A percentile compares a stretch with the other conserved stretches of the same genome.
Conservation (phyloP, 2,113 vertebrate genomes). For the Paedocypris sp. region DNA sequence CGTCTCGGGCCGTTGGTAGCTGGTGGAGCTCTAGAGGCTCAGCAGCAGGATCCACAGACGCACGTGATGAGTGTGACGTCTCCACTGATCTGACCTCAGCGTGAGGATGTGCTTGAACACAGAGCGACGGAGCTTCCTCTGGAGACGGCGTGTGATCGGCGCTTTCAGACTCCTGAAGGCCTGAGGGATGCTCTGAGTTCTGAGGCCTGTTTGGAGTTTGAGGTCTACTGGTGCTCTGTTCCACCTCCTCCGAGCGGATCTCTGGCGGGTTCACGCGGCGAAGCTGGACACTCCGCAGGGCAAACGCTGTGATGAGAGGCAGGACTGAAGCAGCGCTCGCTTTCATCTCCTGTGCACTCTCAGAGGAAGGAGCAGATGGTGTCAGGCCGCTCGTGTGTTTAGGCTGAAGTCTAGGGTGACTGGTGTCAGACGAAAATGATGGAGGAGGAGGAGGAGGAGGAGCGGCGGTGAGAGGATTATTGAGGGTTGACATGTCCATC, state of each 20-base stretch:
- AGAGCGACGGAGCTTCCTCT: slow-evolving; percentile 51
- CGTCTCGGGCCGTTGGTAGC: too few relatives aligned
- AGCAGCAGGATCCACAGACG: too few relatives aligned
- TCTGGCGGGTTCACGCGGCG: slow-evolving; percentile 67
- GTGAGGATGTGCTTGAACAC: slow-evolving; percentile 24
- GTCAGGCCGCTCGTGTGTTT: slow-evolving; percentile 36
- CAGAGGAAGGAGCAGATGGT: slow-evolving; percentile 47
- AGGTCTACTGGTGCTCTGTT: slow-evolving; percentile 46
- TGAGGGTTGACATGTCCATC: slow-evolving; percentile 44
- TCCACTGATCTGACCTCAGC: neutral
- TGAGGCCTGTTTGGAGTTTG: slow-evolving; percentile 50
- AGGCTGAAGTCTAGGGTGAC: slow-evolving; percentile 28
- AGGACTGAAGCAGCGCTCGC: slow-evolving; percentile 37
- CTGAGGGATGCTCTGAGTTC: slow-evolving; percentile 40
- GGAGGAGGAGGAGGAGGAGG: slow-evolving; percentile 49
- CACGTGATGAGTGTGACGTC: slow-evolving; percentile 10
- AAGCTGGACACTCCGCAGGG: slow-evolving; percentile 79
- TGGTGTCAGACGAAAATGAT: slow-evolving; percentile 17
- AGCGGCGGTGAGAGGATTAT: slow-evolving; percentile 46
- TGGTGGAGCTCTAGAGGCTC: too few relatives aligned
- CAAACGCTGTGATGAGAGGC: slow-evolving; percentile 79
- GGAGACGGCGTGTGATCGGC: slow-evolving; percentile 45
- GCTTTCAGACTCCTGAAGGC: slow-evolving; percentile 28
- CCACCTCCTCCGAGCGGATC: slow-evolving; percentile 32
- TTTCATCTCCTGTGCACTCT: slow-evolving; percentile 52